phyloP scores from a whole-genome alignment of 2,113 vertebrate species.

The Alethe castanea region DNA sequence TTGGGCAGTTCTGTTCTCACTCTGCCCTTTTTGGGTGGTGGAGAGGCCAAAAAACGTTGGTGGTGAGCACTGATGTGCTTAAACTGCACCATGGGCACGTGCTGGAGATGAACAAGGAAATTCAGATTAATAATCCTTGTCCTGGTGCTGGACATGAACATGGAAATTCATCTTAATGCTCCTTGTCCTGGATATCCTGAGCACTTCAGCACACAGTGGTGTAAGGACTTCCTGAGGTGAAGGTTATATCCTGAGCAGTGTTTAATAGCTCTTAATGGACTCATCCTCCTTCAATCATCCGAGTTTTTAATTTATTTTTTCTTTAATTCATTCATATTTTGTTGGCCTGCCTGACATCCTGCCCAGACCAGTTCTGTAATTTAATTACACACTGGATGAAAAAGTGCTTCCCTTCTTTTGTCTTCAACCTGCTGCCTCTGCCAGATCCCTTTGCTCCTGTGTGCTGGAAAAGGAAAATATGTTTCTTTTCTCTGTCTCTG shows the following conservation, averaged over 20 bases:
- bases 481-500: not conserved
- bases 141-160: not conserved
- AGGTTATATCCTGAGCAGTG: not conserved
- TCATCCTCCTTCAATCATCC: not conserved
- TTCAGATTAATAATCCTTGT: not conserved
- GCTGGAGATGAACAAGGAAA: not conserved
- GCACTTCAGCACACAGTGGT: not conserved
- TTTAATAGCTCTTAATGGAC: not conserved
- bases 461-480: not conserved
- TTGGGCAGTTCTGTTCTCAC: not conserved
- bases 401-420: not conserved
- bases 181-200: not conserved
- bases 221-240: not conserved
- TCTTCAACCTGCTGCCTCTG: not conserved
- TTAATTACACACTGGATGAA: not conserved
- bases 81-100: rapidly evolving
- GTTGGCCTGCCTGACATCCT: constrained; percentile 17
- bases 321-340: not conserved
- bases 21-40: not conserved
- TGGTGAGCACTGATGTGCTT: not conserved
- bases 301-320: not conserved
- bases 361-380: not conserved
- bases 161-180: not conserved
- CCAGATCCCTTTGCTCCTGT: not conserved
- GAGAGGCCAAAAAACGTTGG: not conserved